Evolutionary conservation across 1,140 invertebrate genomes (phyloP).

Genomic region (Papilio aristodemus): DNA sequence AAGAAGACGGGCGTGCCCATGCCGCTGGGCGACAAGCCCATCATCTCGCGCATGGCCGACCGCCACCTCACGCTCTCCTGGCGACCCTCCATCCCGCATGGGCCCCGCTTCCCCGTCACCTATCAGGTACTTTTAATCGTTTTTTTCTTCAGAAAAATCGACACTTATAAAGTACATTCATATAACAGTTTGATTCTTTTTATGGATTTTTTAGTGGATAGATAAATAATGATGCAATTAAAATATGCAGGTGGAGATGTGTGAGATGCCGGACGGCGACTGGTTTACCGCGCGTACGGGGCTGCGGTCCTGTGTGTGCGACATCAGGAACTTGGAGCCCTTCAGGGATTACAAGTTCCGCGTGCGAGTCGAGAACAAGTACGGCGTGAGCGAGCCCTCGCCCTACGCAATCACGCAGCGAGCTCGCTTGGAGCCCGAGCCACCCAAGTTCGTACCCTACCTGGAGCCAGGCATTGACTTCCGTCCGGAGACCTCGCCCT

Average conservation of each 20-base stretch:
- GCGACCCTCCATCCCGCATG: constrained; percentile 93
- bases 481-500: constrained; percentile 92
- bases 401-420: constrained; percentile 91
- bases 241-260: constrained; percentile 89
- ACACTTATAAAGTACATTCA: no score
- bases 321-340: constrained; percentile 90
- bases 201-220: no score
- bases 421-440: constrained; percentile 89
- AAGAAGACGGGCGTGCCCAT: constrained; percentile 89
- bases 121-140: constrained; percentile 83
- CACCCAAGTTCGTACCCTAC: constrained; percentile 89
- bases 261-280: constrained; percentile 91
- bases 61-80: constrained; percentile 92
- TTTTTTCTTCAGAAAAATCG: no score
- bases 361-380: constrained; percentile 96
- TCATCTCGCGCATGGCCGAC: constrained; percentile 94
- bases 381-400: constrained; percentile 97
- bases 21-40: constrained; percentile 92
- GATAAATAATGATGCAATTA: not conserved
- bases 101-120: constrained; percentile 91
- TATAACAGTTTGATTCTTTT: no score
- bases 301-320: constrained; percentile 90
- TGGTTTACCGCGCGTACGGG: constrained; percentile 92
- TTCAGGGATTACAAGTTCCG: constrained; percentile 95
- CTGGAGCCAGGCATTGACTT: constrained; percentile 91